Evolutionary conservation across 2,113 vertebrate species (phyloP).

Genomic region (Passer montanus): DNA sequence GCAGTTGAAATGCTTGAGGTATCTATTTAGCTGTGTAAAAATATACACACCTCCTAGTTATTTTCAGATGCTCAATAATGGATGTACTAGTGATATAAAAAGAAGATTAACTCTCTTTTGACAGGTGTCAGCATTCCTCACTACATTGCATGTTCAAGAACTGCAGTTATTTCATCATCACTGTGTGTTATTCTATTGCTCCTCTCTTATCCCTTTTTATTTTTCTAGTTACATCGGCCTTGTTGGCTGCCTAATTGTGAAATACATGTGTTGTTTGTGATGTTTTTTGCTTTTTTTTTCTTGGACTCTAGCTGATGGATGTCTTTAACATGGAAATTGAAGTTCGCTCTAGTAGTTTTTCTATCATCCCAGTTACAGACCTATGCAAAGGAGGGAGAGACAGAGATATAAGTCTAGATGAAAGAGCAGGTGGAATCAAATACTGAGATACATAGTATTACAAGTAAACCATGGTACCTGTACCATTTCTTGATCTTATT

Average conservation of each 20-base stretch:
- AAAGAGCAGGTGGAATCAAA: background rate
- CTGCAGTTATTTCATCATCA: background rate
- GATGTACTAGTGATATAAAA: background rate
- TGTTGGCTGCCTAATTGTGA: background rate
- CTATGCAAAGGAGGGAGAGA: background rate
- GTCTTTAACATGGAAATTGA: background rate
- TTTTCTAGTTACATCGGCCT: background rate
- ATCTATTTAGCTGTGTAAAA: background rate
- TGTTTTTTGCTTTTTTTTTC: background rate
- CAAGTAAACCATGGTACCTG: background rate
- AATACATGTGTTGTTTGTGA: background rate
- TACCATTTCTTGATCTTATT: background rate
- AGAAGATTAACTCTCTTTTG: background rate
- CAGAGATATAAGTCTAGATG: background rate
- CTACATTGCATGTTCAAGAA: background rate
- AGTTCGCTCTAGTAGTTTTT: background rate
- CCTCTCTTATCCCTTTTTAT: background rate
- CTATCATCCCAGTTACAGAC: background rate
- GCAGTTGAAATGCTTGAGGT: background rate
- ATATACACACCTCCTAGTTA: background rate
- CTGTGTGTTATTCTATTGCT: background rate
- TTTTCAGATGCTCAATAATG: background rate
- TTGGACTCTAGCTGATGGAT: background rate
- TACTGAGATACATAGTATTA: background rate
- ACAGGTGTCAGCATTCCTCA: background rate